Base-by-base conservation (phyloP, 2,113 vertebrate species). In the Podocnemis expansa region DNA sequence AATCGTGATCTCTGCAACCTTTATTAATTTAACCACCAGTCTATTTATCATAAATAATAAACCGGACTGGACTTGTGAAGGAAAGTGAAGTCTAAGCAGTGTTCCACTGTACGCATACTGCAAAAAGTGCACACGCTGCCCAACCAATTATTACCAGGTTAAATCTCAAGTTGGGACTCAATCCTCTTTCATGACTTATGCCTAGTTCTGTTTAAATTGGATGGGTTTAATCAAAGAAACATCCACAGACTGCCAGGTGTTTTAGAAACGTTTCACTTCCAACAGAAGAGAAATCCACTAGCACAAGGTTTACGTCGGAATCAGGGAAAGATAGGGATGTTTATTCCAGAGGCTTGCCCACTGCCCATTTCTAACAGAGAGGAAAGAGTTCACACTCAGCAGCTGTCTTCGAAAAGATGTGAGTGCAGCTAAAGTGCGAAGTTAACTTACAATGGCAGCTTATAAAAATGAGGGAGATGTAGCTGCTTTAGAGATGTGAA, bases 391-490 rank as follows among this genome's bases (percentile, higher is more conserved):
- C 80, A 31, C 58, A 49, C 84, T 91, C 51, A 78, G 79, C 92
- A 84, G 54, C 55, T 81, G 93, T 89, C 63, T 93, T 0, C 2
- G 25, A 55, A 70, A 73, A 89, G 9, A 85, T 85, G 19, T 1
- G 43, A 88, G 43, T 76, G 54, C 55, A 78, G 70, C 49, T 89
- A 78, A 95, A 85, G 82, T 67, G 55, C 0, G 0, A 91, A 85
- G 87, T 2, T 85, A 93, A 94, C 51, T 92, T 92, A 67, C 27
- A 89, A 84, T 24, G 67, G 82, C 75, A 84, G 85, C 84, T 94
- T 94, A 93, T 83, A 90, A 96, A 96, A 96, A 67, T 78, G n/a
- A 93, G 78, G 93, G 90, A 89, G 94, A 94, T 75, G 84, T 34
- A 90, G 84, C n/a, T 0, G 4, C 89, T 91, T 94, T 49, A 67